phyloP scores from a whole-genome alignment of 2,113 vertebrate species.

The Synchiropus splendidus region DNA sequence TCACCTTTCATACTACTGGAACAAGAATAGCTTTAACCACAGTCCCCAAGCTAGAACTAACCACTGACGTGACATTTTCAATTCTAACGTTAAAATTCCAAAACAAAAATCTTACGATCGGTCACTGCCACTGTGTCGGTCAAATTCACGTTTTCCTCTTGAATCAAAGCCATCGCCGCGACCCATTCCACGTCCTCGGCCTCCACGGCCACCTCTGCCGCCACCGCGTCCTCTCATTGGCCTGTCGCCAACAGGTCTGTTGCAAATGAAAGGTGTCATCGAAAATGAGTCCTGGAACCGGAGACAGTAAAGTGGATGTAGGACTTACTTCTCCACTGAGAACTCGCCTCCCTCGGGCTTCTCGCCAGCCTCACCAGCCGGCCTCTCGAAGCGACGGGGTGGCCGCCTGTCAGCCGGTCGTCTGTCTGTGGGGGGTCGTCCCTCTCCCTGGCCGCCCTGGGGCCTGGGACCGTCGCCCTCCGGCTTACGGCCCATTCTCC shows the following conservation, averaged over 20 bases:
- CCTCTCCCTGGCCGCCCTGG: constrained; percentile 73
- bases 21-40: constrained; percentile 62
- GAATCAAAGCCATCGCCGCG: constrained; percentile 92
- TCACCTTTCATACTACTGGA: constrained; percentile 96
- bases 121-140: constrained; percentile 96
- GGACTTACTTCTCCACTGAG: constrained; percentile 87
- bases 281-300: no score
- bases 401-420: constrained; percentile 80
- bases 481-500: constrained; percentile 86
- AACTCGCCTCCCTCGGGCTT: constrained; percentile 93
- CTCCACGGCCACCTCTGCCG: constrained; percentile 68
- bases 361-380: constrained; percentile 71
- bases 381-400: constrained; percentile 85
- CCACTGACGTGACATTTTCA: neutral
- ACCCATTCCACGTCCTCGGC: constrained; percentile 86
- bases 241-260: constrained; percentile 80
- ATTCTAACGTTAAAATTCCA: neutral
- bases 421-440: constrained; percentile 83
- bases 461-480: constrained; percentile 74
- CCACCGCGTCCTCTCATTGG: constrained; percentile 85
- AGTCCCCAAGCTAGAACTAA: neutral
- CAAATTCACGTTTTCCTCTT: constrained; percentile 95
- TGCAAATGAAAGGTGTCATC: neutral
- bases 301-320: neutral
- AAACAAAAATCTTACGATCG: constrained; percentile 76